Evolutionary conservation across 2,888 invertebrate species (phyloP), one percentile per base, ranked within the genome.

Genomic region (Thelaira solivaga): DNA sequence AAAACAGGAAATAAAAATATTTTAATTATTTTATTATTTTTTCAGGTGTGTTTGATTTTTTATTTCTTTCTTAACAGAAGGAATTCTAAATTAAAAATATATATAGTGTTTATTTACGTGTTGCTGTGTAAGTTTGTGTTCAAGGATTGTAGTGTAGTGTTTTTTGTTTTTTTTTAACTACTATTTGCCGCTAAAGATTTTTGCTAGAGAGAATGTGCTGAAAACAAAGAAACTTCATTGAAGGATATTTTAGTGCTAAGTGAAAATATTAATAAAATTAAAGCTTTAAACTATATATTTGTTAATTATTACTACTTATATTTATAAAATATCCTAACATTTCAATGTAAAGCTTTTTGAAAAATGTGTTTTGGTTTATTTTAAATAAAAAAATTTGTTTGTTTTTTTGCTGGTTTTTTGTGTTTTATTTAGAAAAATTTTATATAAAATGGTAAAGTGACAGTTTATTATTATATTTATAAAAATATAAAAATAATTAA

Each of bases 351-450:
- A n/a, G n/a, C n/a, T 34, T 34, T 34, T 11, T 31, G 18, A 18
- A 2, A 10, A 22, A 11, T 34, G 24, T 67, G 45, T 6, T 36
- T 8, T 34, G 2, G 24, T 59, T 29, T 57, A 59, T 2, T 24
- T 34, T 18, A n/a, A 72, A 72, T 72, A 72, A 72, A 72, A 55
- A 8, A 45, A 36, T 29, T 51, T 36, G 10, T n/a, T 22, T 22
- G 45, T 1, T 49, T 55, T 36, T 18, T 34, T 11, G 26, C 55
- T n/a, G n/a, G 62, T 41, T 41, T 47, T 36, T 18, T 20, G 36
- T 64, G 72, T 72, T 72, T 72, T 55, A 72, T 72, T 72, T 72
- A 6, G 18, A 1, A 57, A 26, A 7, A 6, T 5, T 10, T n/a
- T n/a, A n/a, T n/a, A n/a, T 16, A 41, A 45, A 16, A 24, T 13